Evolutionary conservation across 2,113 vertebrate genomes (phyloP), one percentile per base, ranked within the genome.

Genomic region (Xiphophorus hellerii): DNA sequence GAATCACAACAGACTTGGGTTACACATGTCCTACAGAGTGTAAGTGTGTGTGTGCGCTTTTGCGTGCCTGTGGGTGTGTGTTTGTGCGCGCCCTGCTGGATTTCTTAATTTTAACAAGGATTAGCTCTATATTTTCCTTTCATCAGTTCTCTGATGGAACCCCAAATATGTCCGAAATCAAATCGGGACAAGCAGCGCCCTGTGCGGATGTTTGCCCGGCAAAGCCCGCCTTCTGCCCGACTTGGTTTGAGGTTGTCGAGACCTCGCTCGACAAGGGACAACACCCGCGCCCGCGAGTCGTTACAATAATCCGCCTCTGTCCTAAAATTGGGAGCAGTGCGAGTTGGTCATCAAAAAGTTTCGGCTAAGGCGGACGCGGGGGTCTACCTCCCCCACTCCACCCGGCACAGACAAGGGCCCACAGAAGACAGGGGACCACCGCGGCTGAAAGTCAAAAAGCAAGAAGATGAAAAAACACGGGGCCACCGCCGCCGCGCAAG

Each of bases 1-100:
- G 85, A 94, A 94, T 92, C 92, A 93, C 92, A 94, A 94, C 93
- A 93, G 93, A 94, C 91, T 94, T 93, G 88, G 87, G 92, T 95
- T 95, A 94, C 94, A 94, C 90, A 90, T 93, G 93, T 94, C 85
- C 77, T 82, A 90, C 90, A 94, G 87, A 84, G 89, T 87, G 87
- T 90, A 84, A 30, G 30, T 30, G 37, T 33, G 31, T 7, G 31
- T 33, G 31, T 74, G 28, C 51, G 1, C 12, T 60, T 60, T n/a
- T 78, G 82, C 69, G 69, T 83, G 78, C 73, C 73, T 83, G 79
- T 73, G 82, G 37, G 78, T 81, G 85, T 77, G 80, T 83, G 84
- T 71, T 66, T 83, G 85, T 77, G 80, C 82, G 82, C 67, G 66
- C 48, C 22, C 51, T 65, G 75, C 78, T 69, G 81, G 72, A 70